Percentiles rank a stretch among this genome's conserved stretches.
Conservation (phyloP, 2,113 vertebrate species). For the Pongo pygmaeus region DNA sequence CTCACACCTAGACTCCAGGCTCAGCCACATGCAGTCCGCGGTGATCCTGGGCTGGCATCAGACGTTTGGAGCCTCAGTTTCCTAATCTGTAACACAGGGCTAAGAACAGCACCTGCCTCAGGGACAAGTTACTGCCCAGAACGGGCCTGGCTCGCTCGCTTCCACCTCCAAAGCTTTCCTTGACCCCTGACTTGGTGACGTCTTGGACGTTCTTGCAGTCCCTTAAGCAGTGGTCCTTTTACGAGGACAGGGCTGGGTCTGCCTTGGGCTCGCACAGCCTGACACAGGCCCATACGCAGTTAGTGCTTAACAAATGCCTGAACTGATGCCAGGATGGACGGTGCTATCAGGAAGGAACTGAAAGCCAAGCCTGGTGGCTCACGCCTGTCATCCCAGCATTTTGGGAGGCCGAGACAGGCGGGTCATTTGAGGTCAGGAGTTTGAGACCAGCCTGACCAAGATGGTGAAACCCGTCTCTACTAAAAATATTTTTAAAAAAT, state of each 20-base stretch:
- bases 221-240: neutral
- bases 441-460: too few relatives aligned
- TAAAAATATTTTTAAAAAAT: too few relatives aligned
- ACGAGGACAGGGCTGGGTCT: neutral
- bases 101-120: neutral
- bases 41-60: accelerated
- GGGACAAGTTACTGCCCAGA: neutral
- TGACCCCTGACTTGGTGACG: neutral
- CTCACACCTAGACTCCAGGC: neutral
- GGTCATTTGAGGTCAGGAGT: too few relatives aligned
- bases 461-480: too few relatives aligned
- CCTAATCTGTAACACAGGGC: neutral
- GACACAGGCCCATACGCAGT: too few relatives aligned
- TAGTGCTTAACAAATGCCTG: neutral
- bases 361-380: too few relatives aligned
- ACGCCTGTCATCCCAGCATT: too few relatives aligned
- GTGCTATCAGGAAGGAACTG: too few relatives aligned
- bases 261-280: neutral
- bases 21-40: neutral
- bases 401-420: too few relatives aligned
- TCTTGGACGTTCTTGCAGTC: neutral
- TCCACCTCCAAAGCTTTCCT: too few relatives aligned
- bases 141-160: accelerated
- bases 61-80: neutral
- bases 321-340: accelerated